Evolutionary conservation across 2,113 vertebrate genomes (phyloP), one percentile per base, ranked within the genome.

Genomic region (Forbesichthys papilliferus): DNA sequence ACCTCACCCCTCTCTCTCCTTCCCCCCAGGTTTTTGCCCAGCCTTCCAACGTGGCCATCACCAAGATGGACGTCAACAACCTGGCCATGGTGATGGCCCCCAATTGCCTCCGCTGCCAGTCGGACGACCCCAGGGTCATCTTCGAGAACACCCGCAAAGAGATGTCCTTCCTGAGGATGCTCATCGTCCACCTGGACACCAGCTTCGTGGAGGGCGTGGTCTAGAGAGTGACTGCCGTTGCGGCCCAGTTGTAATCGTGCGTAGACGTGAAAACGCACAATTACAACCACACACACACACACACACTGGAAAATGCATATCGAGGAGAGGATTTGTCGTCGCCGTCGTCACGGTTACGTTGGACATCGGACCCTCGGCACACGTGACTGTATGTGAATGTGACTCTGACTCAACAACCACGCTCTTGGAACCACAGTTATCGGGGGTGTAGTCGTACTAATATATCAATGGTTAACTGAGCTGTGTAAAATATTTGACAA

Each of bases 51-150:
- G 95, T 96, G 68, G 92, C 94, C 5, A 91, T 94, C 62, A 96
- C 95, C 4, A 96, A 96, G 88, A 96, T 96, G 95, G 95, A 96
- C 27, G 95, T 96, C 74, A 96, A 96, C 86, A 96, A 96, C 89
- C 86, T 96, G 83, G 95, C 95, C 74, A 96, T 96, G 95, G 95
- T 96, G 69, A 96, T 96, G 95, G 95, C 95, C 5, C 95, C 95
- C 66, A 96, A 96, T 89, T 96, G 95, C 74, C 93, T 96, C 59
- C 92, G 95, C 27, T 96, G 95, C 79, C 94, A 96, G 51, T 96
- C 95, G 0, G 94, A 96, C 0, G 95, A 96, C 67, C 95, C 95
- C 0, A 92, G 95, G 0, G 0, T 96, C 67, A 96, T 96, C 85
- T 96, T 96, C 12, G 95, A 96, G 86, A 96, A 96, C 86, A 96